Evolutionary conservation across 2,888 invertebrate genomes (phyloP).

Genomic region (Hoplodrina ambigua): DNA sequence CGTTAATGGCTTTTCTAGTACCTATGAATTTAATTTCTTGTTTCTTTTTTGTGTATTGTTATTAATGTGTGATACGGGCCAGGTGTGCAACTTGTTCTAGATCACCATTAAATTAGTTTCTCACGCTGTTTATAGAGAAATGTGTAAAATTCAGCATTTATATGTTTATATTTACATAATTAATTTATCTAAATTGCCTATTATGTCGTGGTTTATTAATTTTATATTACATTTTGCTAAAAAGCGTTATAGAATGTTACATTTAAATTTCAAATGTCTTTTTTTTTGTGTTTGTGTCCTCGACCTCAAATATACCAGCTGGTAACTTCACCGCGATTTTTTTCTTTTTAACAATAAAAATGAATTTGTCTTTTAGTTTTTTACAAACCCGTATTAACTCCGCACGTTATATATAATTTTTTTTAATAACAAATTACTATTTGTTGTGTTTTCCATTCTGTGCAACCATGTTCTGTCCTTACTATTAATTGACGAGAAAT

Average conservation of each 20-base stretch:
- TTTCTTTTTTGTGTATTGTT: too few species aligned
- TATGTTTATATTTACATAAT: conserved; percentile 24
- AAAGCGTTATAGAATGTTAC: not conserved
- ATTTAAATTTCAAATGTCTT: not conserved
- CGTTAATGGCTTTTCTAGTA: too few species aligned
- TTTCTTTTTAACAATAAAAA: conserved; percentile 22
- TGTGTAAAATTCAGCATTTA: not conserved
- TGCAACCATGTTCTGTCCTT: conserved; percentile 20
- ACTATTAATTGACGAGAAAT: conserved; percentile 56
- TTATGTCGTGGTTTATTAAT: not conserved
- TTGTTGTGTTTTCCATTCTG: conserved; percentile 33
- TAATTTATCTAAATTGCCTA: not conserved
- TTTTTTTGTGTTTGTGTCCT: not conserved
- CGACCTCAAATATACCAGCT: not conserved
- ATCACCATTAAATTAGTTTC: not conserved
- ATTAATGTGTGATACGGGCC: not conserved
- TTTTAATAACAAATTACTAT: conserved; percentile 37
- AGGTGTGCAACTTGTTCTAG: conserved; percentile 21
- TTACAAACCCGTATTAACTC: conserved; percentile 48
- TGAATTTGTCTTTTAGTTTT: conserved; percentile 54
- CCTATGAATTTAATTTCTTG: too few species aligned
- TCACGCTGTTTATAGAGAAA: conserved; percentile 2
- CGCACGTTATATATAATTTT: not conserved
- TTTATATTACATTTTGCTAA: conserved; percentile 1
- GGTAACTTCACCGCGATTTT: conserved; percentile 10